phyloP scores from a whole-genome alignment of 1,140 invertebrate genomes.

The Brachionus rubens region DNA sequence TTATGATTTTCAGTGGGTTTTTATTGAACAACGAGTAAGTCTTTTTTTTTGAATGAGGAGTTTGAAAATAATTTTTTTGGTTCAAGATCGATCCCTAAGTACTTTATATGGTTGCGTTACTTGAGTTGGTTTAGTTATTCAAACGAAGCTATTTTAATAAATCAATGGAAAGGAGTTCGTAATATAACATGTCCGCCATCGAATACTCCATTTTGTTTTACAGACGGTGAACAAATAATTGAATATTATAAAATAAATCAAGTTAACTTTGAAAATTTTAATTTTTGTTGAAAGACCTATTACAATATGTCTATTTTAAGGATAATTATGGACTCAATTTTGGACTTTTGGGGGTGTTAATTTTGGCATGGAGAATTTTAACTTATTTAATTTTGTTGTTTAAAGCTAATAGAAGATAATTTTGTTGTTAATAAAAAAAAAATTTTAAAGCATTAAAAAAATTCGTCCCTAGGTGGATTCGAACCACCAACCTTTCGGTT shows the following conservation, averaged over 20 bases:
- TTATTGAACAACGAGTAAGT: conserved; percentile 20
- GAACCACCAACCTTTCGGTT: no score
- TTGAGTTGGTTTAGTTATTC: conserved; percentile 30
- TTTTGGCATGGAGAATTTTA: conserved; percentile 11
- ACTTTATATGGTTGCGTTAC: conserved; percentile 42
- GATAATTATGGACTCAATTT: conserved; percentile 7
- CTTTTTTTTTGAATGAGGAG: no score
- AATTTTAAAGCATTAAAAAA: no score
- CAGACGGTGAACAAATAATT: neutral
- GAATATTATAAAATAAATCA: conserved; percentile 16
- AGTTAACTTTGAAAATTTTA: neutral
- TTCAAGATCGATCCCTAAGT: conserved; percentile 38
- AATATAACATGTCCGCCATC: neutral
- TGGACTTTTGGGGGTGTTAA: neutral
- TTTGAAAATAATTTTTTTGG: no score
- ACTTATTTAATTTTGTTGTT: neutral
- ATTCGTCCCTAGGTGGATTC: no score
- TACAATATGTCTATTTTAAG: neutral
- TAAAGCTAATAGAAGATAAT: neutral
- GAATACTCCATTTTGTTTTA: neutral
- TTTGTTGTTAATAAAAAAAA: no score
- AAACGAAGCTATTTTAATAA: conserved; percentile 26
- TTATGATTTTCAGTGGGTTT: conserved; percentile 33
- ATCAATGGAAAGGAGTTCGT: conserved; percentile 33
- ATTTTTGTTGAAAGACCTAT: neutral